Conservation (phyloP, 2,888 invertebrate genomes). For the Lycia hirtaria region DNA sequence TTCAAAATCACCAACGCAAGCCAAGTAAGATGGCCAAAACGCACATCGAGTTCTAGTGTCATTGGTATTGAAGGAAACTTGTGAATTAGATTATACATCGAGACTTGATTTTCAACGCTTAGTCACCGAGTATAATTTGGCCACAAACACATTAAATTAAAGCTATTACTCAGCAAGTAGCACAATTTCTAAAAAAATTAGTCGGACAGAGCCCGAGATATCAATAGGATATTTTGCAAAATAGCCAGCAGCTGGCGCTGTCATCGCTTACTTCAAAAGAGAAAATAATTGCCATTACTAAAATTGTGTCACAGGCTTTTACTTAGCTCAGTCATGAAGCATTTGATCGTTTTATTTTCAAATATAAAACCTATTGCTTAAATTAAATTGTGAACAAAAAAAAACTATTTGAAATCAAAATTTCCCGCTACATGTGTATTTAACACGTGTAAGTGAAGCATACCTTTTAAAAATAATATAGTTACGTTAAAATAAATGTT, state of each 20-base stretch:
- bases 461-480: too few species aligned
- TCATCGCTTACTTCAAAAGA: constrained; percentile 15
- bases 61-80: constrained; percentile 80
- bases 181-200: constrained; percentile 74
- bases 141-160: constrained; percentile 74
- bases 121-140: constrained; percentile 58
- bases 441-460: too few species aligned
- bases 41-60: constrained; percentile 84
- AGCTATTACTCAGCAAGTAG: constrained; percentile 67
- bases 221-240: constrained; percentile 78
- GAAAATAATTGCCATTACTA: constrained; percentile 36
- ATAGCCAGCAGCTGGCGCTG: constrained; percentile 75
- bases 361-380: too few species aligned
- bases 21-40: constrained; percentile 86
- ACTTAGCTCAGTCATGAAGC: too few species aligned
- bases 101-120: constrained; percentile 65
- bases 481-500: too few species aligned
- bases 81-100: constrained; percentile 75
- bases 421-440: too few species aligned
- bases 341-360: too few species aligned
- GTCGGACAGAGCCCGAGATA: constrained; percentile 79
- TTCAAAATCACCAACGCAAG: constrained; percentile 85
- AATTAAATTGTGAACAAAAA: too few species aligned
- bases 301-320: constrained; percentile 23
- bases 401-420: too few species aligned